Evolutionary conservation across 37 sponge, comb jelly and placozoan species (phyloP).

Genomic region (Oscarella lobularis): DNA sequence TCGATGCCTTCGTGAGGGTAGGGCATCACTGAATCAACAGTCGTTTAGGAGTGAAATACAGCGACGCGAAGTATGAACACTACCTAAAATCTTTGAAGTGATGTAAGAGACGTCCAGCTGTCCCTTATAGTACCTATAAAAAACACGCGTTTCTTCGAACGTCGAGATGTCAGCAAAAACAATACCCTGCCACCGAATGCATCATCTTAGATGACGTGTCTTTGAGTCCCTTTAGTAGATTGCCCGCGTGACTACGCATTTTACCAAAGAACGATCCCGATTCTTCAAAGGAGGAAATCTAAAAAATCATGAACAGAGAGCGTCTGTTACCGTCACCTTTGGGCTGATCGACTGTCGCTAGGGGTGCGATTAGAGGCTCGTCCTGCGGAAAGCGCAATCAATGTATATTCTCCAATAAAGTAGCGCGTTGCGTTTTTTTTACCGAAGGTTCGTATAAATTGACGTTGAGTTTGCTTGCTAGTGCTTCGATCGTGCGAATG

Average conservation of each 20-base stretch:
- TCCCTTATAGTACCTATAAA: slow-evolving; percentile 5
- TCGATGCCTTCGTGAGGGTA: slow-evolving; percentile 39
- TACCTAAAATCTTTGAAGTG: slow-evolving; percentile 59
- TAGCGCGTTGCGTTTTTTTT: not conserved
- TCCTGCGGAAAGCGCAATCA: not conserved
- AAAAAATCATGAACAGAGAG: too few relatives aligned
- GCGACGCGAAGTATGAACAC: not conserved
- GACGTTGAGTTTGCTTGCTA: slow-evolving; percentile 39
- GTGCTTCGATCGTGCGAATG: slow-evolving; percentile 32
- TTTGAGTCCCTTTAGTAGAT: slow-evolving; percentile 63
- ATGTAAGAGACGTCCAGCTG: slow-evolving; percentile 41
- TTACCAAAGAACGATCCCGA: slow-evolving; percentile 64
- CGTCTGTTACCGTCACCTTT: too few relatives aligned
- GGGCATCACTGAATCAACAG: slow-evolving; percentile 51
- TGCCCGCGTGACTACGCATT: slow-evolving; percentile 70
- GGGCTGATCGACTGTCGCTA: slow-evolving; percentile 23
- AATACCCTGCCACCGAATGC: slow-evolving; percentile 23
- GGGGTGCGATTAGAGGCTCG: not conserved
- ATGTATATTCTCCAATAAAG: not conserved
- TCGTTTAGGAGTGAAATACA: not conserved
- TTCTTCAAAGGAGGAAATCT: too few relatives aligned
- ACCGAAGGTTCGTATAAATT: slow-evolving; percentile 30
- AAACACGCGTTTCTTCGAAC: not conserved
- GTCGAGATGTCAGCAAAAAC: not conserved
- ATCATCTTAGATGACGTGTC: slow-evolving; percentile 64